A percentile compares a stretch with the other conserved stretches of the same genome.
phyloP scores from a whole-genome alignment of 2,888 invertebrate genomes.

The Arge pagana region DNA sequence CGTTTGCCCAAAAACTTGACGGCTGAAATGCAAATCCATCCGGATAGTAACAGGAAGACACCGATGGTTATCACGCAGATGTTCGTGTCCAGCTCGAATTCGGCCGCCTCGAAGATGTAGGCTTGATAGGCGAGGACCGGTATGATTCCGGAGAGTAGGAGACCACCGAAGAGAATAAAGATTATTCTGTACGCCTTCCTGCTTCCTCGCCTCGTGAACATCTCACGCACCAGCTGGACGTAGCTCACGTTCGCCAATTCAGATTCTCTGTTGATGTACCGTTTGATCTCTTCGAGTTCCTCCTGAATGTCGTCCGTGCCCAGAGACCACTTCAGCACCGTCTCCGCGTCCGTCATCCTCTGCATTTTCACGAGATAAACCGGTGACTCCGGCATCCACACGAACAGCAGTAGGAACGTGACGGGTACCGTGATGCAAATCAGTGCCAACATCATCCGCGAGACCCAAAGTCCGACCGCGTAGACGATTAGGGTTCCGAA shows the following conservation, averaged over 20 bases:
- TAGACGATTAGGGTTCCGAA: slow-evolving; percentile 46
- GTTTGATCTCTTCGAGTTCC: slow-evolving; percentile 52
- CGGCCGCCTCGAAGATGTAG: slow-evolving; percentile 47
- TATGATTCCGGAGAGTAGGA: slow-evolving; percentile 49
- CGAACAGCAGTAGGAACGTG: slow-evolving; percentile 43
- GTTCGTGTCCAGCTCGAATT: slow-evolving; percentile 46
- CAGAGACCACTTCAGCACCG: slow-evolving; percentile 49
- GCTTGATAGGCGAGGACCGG: slow-evolving; percentile 53
- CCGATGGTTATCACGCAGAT: slow-evolving; percentile 47
- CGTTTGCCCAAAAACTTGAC: slow-evolving; percentile 50
- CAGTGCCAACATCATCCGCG: slow-evolving; percentile 45
- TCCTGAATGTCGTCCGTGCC: slow-evolving; percentile 47
- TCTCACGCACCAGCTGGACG: slow-evolving; percentile 30
- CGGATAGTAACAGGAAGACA: slow-evolving; percentile 46
- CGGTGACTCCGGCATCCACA: slow-evolving; percentile 54
- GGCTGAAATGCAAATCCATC: slow-evolving; percentile 45
- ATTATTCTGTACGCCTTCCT: slow-evolving; percentile 43
- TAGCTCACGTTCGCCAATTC: slow-evolving; percentile 30
- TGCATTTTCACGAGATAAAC: slow-evolving; percentile 50
- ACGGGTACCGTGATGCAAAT: slow-evolving; percentile 43
- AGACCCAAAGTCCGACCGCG: slow-evolving; percentile 40
- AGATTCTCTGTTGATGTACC: slow-evolving; percentile 46
- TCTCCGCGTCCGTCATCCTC: slow-evolving; percentile 43
- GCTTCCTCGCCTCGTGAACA: slow-evolving; percentile 25
- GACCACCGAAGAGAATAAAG: slow-evolving; percentile 43